A percentile compares a stretch with the other conserved stretches of the same genome.
These are phyloP conservation scores for Pimpla rufipes DNA, from an alignment of 2,888 invertebrate genomes.

Conservation along the genomic window DNA sequence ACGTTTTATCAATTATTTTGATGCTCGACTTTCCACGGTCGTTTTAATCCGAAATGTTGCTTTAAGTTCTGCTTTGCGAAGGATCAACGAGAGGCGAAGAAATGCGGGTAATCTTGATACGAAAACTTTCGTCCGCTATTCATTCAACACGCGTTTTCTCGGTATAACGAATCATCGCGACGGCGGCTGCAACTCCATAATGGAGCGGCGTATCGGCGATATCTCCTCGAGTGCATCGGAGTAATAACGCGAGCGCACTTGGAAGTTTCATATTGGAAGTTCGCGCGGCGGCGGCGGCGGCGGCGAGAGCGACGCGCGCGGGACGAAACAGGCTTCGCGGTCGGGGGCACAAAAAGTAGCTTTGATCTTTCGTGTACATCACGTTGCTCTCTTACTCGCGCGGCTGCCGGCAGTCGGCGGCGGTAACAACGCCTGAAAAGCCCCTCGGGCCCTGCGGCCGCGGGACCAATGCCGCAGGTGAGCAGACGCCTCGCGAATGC, in stretches of 20 bases:
- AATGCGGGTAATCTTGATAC: neutral
- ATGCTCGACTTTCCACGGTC: neutral
- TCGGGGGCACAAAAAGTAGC: conserved; percentile 70
- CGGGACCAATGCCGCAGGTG: conserved; percentile 54
- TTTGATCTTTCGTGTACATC: conserved; percentile 73
- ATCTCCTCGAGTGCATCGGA: conserved; percentile 20
- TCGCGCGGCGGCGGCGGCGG: neutral
- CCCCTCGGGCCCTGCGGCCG: neutral
- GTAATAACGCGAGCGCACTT: conserved; percentile 30
- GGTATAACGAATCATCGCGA: conserved; percentile 5
- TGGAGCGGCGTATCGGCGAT: conserved; percentile 20
- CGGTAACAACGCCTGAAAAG: neutral
- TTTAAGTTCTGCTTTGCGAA: neutral
- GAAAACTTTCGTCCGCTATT: conserved; percentile 13
- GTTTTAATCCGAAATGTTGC: neutral
- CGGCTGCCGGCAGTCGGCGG: conserved; percentile 11
- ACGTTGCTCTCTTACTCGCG: conserved; percentile 8
- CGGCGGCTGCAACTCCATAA: conserved; percentile 4
- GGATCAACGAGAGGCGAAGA: neutral
- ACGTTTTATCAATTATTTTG: no score
- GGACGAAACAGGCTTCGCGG: conserved; percentile 55
- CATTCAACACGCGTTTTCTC: neutral
- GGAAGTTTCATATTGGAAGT: conserved; percentile 49
- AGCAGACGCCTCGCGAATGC: conserved; percentile 49
- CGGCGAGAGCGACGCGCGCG: conserved; percentile 29